Evolutionary conservation across 2,888 invertebrate species (phyloP).

Genomic region (Brachypterus glaber): DNA sequence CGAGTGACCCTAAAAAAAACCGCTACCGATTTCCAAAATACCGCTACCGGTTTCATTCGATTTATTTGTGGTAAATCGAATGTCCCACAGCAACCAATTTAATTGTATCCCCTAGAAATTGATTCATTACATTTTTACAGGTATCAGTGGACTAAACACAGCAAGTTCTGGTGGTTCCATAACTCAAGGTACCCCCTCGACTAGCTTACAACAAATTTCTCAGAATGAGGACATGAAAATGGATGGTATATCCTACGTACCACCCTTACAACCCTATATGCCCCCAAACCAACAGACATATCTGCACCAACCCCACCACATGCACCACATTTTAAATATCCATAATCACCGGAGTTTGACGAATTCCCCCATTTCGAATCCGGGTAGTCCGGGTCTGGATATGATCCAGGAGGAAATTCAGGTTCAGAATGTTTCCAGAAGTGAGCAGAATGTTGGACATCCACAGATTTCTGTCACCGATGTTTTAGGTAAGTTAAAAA

Average conservation of each 20-base stretch:
- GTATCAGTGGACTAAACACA: slow-evolving; percentile 63
- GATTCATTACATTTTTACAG: too few species aligned
- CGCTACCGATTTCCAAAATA: too few species aligned
- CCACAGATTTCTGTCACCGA: slow-evolving; percentile 91
- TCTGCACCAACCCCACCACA: slow-evolving; percentile 29
- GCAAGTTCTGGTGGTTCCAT: slow-evolving; percentile 55
- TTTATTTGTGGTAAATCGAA: too few species aligned
- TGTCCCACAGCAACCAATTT: too few species aligned
- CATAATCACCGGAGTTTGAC: slow-evolving; percentile 49
- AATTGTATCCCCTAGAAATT: too few species aligned
- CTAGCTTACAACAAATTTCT: slow-evolving; percentile 32
- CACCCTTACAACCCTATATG: too few species aligned
- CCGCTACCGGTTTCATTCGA: too few species aligned
- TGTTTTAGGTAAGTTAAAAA: slow-evolving; percentile 67
- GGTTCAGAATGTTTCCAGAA: slow-evolving; percentile 29
- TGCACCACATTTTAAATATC: slow-evolving; percentile 39
- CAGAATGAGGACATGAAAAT: slow-evolving; percentile 41
- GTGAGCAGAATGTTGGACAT: slow-evolving; percentile 41
- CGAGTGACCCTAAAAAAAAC: too few species aligned
- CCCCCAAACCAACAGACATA: slow-evolving; percentile 16
- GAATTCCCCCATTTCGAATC: slow-evolving; percentile 54
- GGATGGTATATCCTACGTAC: slow-evolving; percentile 41
- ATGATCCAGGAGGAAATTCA: slow-evolving; percentile 70
- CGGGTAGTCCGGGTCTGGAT: slow-evolving; percentile 58
- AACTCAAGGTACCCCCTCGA: slow-evolving; percentile 58